Evolutionary conservation across 2,888 invertebrate genomes (phyloP).

Genomic region (Pachycephus smyrnensis): DNA sequence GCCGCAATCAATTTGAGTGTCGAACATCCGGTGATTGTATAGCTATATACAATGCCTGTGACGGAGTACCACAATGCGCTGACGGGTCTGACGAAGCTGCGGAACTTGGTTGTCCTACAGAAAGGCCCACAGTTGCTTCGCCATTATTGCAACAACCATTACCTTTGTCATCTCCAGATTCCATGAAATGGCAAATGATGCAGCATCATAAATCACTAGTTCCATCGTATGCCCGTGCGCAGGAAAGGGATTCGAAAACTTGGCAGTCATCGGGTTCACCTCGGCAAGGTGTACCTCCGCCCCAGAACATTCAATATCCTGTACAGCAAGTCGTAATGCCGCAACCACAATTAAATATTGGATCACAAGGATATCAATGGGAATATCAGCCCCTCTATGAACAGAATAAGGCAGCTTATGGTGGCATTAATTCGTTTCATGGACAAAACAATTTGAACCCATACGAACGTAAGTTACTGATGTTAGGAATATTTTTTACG

Average conservation of each 20-base stretch:
- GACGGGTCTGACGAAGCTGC: conserved; percentile 93
- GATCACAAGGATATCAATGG: conserved; percentile 53
- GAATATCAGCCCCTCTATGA: conserved; percentile 56
- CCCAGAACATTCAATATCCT: conserved; percentile 46
- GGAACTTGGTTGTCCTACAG: conserved; percentile 80
- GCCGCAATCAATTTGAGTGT: conserved; percentile 90
- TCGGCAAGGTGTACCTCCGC: conserved; percentile 42
- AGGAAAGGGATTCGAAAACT: conserved; percentile 42
- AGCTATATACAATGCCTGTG: conserved; percentile 94
- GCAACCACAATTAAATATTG: conserved; percentile 45
- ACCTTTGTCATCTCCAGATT: conserved; percentile 40
- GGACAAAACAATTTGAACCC: conserved; percentile 43
- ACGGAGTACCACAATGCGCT: conserved; percentile 91
- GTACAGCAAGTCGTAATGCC: conserved; percentile 41
- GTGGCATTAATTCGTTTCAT: conserved; percentile 41
- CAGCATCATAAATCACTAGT: conserved; percentile 50
- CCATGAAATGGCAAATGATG: conserved; percentile 48
- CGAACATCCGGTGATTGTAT: conserved; percentile 89
- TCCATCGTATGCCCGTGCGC: conserved; percentile 44
- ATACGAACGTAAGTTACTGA: conserved; percentile 51
- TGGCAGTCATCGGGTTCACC: conserved; percentile 47
- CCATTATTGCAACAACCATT: conserved; percentile 42
- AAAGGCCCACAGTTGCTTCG: conserved; percentile 65
- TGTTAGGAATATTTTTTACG: background rate
- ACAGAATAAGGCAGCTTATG: conserved; percentile 50